These are phyloP conservation scores for Hylyphantes graminicola DNA, from an alignment of 1,140 invertebrate genomes.

Conservation along the genomic window DNA sequence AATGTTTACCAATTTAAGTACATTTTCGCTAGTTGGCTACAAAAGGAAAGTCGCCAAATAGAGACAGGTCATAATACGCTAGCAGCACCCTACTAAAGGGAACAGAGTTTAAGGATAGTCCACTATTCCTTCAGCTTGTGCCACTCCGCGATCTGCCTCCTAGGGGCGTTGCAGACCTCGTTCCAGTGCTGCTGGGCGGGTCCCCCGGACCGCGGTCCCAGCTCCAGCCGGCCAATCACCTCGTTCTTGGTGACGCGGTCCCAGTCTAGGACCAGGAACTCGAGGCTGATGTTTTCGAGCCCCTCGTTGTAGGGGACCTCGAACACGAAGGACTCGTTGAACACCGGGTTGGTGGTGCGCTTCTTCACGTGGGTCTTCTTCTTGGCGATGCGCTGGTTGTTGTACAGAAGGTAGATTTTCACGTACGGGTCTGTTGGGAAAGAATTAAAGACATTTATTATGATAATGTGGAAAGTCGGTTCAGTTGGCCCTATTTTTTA, in stretches of 20 bases:
- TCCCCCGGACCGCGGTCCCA: slow-evolving; percentile 81
- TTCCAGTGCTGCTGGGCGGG: slow-evolving; percentile 94
- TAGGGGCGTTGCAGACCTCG: slow-evolving; percentile 94
- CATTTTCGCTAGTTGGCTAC: no score
- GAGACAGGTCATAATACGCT: not conserved
- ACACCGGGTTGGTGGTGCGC: slow-evolving; percentile 95
- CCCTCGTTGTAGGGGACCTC: slow-evolving; percentile 77
- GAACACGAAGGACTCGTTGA: slow-evolving; percentile 92
- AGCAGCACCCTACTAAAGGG: no score
- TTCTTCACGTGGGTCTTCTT: slow-evolving; percentile 99
- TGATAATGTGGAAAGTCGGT: no score
- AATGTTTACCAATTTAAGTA: no score
- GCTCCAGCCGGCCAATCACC: slow-evolving; percentile 92
- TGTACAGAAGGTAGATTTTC: slow-evolving; percentile 96
- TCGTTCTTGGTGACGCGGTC: slow-evolving; percentile 98
- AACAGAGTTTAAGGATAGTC: not conserved
- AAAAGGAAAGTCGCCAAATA: no score
- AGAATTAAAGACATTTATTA: not conserved
- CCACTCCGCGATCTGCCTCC: slow-evolving; percentile 97
- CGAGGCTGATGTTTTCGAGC: slow-evolving; percentile 89
- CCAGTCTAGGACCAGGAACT: slow-evolving; percentile 95
- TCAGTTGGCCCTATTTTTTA: no score
- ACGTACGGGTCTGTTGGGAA: slow-evolving; percentile 78
- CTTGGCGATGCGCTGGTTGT: slow-evolving; percentile 97
- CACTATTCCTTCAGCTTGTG: slow-evolving; percentile 79